These are phyloP conservation scores for Ondatra zibethicus DNA, from an alignment of 2,113 vertebrate species.

Conservation along the genomic window DNA sequence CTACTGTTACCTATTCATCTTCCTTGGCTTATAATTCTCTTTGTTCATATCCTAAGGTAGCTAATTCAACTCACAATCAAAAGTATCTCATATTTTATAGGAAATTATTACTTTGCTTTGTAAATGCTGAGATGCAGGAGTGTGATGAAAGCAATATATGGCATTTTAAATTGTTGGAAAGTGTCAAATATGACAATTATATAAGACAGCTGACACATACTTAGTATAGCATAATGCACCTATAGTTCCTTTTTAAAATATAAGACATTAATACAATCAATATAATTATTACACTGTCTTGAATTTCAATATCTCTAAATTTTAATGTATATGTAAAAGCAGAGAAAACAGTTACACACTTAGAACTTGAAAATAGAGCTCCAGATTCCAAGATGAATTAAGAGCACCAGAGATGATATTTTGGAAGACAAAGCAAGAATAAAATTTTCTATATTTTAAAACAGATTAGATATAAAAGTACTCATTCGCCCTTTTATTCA, in stretches of 20 bases:
- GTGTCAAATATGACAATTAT: background rate
- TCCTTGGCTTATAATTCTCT: background rate
- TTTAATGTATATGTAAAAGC: background rate
- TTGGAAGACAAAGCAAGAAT: constrained; percentile 10
- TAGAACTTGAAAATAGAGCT: background rate
- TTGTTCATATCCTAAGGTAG: background rate
- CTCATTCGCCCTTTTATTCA: background rate
- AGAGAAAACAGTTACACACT: background rate
- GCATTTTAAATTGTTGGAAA: constrained; percentile 28
- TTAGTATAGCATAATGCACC: background rate
- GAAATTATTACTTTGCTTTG: background rate
- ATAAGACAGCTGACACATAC: background rate
- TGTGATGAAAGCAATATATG: background rate
- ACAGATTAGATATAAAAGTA: background rate
- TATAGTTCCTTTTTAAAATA: background rate
- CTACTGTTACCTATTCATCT: background rate
- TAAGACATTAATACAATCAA: background rate
- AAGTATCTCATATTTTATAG: background rate
- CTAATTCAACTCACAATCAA: constrained; percentile 25
- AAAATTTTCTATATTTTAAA: background rate
- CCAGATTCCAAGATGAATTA: background rate
- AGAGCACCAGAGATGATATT: background rate
- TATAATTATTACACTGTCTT: background rate
- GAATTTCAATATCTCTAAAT: background rate
- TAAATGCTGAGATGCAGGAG: background rate